These are phyloP conservation scores for Dicranocentrus wangi DNA, from an alignment of 2,888 invertebrate genomes.

Conservation along the genomic window DNA sequence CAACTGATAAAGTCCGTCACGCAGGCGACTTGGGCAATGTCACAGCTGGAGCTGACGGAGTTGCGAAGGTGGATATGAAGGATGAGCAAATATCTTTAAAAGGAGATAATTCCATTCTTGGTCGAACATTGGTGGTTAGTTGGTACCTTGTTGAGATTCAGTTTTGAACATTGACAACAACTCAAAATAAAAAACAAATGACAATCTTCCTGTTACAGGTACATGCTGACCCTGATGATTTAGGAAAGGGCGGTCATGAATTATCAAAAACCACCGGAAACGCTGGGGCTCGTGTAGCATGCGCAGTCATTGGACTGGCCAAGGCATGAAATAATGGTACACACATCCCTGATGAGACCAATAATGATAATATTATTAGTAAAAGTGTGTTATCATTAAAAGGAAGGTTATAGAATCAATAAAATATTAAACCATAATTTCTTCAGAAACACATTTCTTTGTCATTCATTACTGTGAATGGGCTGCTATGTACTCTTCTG, in stretches of 20 bases:
- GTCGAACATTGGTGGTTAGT: slow-evolving; percentile 85
- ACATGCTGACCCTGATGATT: slow-evolving; percentile 94
- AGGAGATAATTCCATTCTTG: slow-evolving; percentile 84
- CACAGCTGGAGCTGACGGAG: slow-evolving; percentile 79
- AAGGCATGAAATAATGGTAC: slow-evolving; percentile 74
- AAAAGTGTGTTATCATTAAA: background rate
- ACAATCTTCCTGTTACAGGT: too few relatives aligned
- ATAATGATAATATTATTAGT: slow-evolving; percentile 3
- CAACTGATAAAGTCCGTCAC: slow-evolving; percentile 83
- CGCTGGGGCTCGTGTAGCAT: slow-evolving; percentile 91
- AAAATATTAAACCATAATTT: too few relatives aligned
- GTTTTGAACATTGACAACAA: too few relatives aligned
- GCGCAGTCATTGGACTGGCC: slow-evolving; percentile 89
- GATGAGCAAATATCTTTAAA: slow-evolving; percentile 81
- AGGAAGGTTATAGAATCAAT: background rate
- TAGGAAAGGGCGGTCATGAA: slow-evolving; percentile 88
- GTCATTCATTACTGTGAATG: background rate
- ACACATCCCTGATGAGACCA: slow-evolving; percentile 21
- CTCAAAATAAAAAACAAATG: too few relatives aligned
- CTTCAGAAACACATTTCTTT: background rate
- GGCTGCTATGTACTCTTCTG: background rate
- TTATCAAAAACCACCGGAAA: slow-evolving; percentile 95
- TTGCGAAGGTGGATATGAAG: slow-evolving; percentile 80
- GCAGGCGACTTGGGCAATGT: slow-evolving; percentile 94
- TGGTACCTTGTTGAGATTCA: too few relatives aligned